Conservation (phyloP, 1,140 invertebrate species). For the Thalassaphorura encarpata region DNA sequence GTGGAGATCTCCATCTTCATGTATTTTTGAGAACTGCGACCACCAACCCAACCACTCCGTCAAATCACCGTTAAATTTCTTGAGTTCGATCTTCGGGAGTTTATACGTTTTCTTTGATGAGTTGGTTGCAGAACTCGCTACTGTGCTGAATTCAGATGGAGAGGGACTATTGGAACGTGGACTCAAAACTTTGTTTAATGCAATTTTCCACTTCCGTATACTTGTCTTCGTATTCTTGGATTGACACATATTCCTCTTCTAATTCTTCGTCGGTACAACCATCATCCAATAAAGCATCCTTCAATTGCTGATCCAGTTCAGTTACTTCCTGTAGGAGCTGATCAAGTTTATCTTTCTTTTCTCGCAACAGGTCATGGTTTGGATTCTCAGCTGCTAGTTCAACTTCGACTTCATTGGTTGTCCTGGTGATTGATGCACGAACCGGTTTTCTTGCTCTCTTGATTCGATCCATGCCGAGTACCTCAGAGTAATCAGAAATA, state of each 20-base stretch:
- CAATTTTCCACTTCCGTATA: background rate
- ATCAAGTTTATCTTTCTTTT: background rate
- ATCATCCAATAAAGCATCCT: background rate
- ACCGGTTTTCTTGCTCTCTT: background rate
- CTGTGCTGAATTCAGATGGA: background rate
- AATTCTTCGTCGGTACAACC: background rate
- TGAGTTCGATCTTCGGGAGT: conserved; percentile 34
- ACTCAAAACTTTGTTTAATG: background rate
- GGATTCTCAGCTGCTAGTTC: background rate
- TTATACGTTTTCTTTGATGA: conserved; percentile 7
- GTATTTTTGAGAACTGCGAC: conserved; percentile 36
- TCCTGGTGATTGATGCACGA: background rate
- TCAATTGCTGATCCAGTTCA: background rate
- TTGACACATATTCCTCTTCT: background rate
- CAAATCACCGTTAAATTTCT: conserved; percentile 35
- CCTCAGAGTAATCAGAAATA: no score
- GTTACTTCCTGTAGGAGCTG: background rate
- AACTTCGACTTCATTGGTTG: background rate
- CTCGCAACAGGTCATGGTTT: background rate
- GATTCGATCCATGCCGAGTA: background rate
- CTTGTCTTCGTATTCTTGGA: background rate
- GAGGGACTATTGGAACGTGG: no score
- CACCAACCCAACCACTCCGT: conserved; percentile 38
- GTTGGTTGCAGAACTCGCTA: background rate
- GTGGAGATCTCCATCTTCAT: conserved; percentile 34